Evolutionary conservation across 2,888 invertebrate species (phyloP).

Genomic region (Zelleria hepariella): DNA sequence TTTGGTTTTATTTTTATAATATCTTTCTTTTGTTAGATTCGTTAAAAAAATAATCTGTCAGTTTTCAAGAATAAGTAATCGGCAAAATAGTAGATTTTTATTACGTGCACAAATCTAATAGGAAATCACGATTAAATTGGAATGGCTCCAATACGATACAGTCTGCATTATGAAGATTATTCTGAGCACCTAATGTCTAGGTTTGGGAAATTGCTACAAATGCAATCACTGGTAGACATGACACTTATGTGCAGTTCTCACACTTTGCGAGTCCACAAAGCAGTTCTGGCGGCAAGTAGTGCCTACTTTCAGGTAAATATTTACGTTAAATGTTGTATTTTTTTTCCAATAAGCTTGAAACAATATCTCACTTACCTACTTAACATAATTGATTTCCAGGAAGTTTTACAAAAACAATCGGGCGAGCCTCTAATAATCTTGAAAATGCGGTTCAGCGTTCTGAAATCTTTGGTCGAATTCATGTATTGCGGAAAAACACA

Average conservation of each 20-base stretch:
- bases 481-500: slow-evolving; percentile 84
- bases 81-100: background rate
- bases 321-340: too few relatives aligned
- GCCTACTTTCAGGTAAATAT: slow-evolving; percentile 77
- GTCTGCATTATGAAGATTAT: slow-evolving; percentile 79
- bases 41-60: background rate
- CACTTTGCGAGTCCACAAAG: slow-evolving; percentile 81
- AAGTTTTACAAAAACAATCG: slow-evolving; percentile 70
- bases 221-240: slow-evolving; percentile 81
- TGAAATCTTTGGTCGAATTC: slow-evolving; percentile 81
- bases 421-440: slow-evolving; percentile 74
- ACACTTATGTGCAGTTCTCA: slow-evolving; percentile 82
- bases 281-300: slow-evolving; percentile 80
- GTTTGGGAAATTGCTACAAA: slow-evolving; percentile 79
- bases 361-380: background rate
- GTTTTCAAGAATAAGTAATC: background rate
- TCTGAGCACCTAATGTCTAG: slow-evolving; percentile 77
- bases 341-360: too few relatives aligned
- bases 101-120: background rate
- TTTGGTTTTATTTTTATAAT: background rate
- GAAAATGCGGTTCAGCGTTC: slow-evolving; percentile 78
- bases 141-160: slow-evolving; percentile 71
- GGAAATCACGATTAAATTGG: slow-evolving; percentile 4
- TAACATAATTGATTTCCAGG: slow-evolving; percentile 38
- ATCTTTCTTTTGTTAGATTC: background rate